A percentile compares a stretch with the other conserved stretches of the same genome.
phyloP scores from a whole-genome alignment of 1,140 invertebrate genomes.

The Leptinotarsa defecta region DNA sequence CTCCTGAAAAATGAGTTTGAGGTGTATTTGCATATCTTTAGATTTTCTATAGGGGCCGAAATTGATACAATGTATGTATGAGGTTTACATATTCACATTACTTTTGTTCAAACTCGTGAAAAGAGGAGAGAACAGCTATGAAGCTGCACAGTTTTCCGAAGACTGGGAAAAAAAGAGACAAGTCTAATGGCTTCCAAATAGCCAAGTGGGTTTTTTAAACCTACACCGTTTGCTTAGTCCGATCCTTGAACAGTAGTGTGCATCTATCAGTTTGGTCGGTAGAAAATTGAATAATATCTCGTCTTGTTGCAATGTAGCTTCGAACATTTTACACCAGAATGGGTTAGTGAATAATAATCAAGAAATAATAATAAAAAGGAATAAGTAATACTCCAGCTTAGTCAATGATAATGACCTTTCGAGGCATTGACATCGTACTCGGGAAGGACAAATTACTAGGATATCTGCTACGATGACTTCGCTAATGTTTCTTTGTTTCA shows the following conservation, averaged over 20 bases:
- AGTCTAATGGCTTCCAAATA: too few relatives aligned
- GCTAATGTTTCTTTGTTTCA: neutral
- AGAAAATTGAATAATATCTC: slow-evolving; percentile 11
- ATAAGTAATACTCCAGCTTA: slow-evolving; percentile 4
- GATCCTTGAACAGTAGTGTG: neutral
- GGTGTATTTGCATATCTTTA: too few relatives aligned
- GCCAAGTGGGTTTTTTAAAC: too few relatives aligned
- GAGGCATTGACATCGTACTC: slow-evolving; percentile 12
- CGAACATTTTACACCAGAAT: slow-evolving; percentile 1
- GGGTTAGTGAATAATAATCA: slow-evolving; percentile 26
- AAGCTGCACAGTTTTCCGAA: too few relatives aligned
- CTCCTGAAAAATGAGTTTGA: too few relatives aligned
- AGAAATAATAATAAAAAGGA: neutral
- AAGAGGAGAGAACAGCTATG: too few relatives aligned
- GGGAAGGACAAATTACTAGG: slow-evolving; percentile 18
- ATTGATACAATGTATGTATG: too few relatives aligned
- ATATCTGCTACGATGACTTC: neutral
- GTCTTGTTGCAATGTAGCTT: slow-evolving; percentile 6
- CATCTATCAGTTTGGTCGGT: neutral
- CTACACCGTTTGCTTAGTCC: too few relatives aligned
- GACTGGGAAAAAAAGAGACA: too few relatives aligned
- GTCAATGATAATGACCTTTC: slow-evolving; percentile 29
- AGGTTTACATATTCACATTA: too few relatives aligned
- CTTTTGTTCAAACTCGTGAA: too few relatives aligned
- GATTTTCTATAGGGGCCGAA: too few relatives aligned